phyloP scores from a whole-genome alignment of 2,888 invertebrate species.

The Drosophila monieri region DNA sequence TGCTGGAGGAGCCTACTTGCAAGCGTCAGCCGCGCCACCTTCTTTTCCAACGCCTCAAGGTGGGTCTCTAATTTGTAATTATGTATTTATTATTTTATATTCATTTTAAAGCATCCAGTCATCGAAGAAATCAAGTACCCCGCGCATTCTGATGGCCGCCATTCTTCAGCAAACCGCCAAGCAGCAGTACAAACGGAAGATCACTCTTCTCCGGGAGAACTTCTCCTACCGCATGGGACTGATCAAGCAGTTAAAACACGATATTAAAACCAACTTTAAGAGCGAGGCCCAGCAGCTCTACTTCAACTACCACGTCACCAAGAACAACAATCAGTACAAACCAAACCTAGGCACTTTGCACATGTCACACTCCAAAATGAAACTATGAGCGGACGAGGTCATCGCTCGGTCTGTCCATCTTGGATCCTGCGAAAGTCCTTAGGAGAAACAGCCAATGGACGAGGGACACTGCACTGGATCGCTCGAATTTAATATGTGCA shows the following conservation, averaged over 20 bases:
- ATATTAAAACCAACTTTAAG: constrained; percentile 20
- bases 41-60: neutral
- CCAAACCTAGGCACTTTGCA: neutral
- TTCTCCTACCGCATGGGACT: constrained; percentile 20
- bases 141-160: neutral
- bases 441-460: neutral
- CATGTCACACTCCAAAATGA: neutral
- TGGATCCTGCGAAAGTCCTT: neutral
- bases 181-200: constrained; percentile 16
- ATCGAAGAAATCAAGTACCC: neutral
- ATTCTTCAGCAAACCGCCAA: constrained; percentile 10
- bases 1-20: neutral
- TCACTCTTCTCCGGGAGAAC: constrained; percentile 16
- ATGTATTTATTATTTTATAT: neutral
- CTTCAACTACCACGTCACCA: constrained; percentile 9
- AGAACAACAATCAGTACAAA: neutral
- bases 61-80: neutral
- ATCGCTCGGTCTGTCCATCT: neutral
- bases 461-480: neutral
- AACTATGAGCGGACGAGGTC: neutral
- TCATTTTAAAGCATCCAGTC: neutral
- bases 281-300: constrained; percentile 31
- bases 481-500: constrained; percentile 35
- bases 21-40: neutral
- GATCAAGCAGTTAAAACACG: constrained; percentile 30